Evolutionary conservation across 2,113 vertebrate genomes (phyloP).

Genomic region (Mesocricetus auratus): DNA sequence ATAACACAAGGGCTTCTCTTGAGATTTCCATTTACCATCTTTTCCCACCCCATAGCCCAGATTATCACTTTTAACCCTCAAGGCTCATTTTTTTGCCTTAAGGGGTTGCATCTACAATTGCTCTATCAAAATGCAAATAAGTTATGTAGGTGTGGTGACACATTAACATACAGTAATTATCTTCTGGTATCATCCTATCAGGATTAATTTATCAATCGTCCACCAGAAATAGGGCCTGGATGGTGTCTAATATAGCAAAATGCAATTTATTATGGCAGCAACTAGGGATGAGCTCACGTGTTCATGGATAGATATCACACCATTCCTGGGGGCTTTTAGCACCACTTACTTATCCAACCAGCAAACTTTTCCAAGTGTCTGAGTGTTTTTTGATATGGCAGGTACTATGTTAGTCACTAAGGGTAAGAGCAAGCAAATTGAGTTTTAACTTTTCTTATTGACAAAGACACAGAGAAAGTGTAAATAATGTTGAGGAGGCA

Average conservation of each 20-base stretch:
- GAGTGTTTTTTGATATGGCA: neutral
- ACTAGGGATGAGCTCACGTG: neutral
- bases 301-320: neutral
- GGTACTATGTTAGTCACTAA: neutral
- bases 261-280: constrained; percentile 43
- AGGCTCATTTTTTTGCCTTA: constrained; percentile 66
- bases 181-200: constrained; percentile 73
- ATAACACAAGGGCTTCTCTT: neutral
- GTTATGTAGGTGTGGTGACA: constrained; percentile 65
- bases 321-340: neutral
- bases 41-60: neutral
- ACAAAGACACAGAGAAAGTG: neutral
- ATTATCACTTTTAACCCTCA: constrained; percentile 60
- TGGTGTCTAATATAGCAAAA: constrained; percentile 23
- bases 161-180: constrained; percentile 75
- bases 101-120: constrained; percentile 69
- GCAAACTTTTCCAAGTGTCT: neutral
- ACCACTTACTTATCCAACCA: constrained; percentile 32
- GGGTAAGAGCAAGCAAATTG: neutral
- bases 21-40: neutral
- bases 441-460: neutral
- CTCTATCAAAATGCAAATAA: constrained; percentile 81
- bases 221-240: constrained; percentile 59
- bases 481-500: neutral
- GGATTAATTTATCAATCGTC: constrained; percentile 73